A percentile compares a stretch with the other conserved stretches of the same genome.
Conservation (phyloP, 1,140 invertebrate species). For the Lepidostoma basale region DNA sequence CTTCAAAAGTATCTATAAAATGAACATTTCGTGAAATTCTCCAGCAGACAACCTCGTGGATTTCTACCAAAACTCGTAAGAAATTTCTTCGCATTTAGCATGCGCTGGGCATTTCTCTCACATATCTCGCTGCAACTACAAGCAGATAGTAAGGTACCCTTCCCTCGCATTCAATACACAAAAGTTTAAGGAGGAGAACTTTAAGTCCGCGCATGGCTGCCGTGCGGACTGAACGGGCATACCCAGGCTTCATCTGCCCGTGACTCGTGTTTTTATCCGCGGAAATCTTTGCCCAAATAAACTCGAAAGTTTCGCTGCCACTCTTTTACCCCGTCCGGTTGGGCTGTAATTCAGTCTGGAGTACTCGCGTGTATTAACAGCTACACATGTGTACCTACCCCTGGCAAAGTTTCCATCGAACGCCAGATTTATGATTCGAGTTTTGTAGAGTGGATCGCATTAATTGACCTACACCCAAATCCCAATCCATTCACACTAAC, state of each 20-base stretch:
- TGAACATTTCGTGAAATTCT: no score
- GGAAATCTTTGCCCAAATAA: not conserved
- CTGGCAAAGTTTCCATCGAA: not conserved
- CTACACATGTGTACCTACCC: not conserved
- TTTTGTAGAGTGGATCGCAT: slow-evolving; percentile 1
- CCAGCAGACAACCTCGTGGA: no score
- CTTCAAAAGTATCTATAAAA: no score
- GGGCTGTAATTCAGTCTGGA: not conserved
- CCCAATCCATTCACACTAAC: no score
- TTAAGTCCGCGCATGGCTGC: no score
- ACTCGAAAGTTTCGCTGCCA: not conserved
- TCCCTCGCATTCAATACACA: slow-evolving; percentile 7
- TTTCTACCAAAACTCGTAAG: no score
- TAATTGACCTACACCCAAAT: not conserved
- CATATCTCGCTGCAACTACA: not conserved
- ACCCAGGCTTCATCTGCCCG: not conserved
- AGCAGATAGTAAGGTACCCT: slow-evolving; percentile 5
- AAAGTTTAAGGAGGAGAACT: slow-evolving; percentile 24
- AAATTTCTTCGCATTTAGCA: no score
- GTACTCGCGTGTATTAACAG: no score
- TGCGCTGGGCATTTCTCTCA: not conserved
- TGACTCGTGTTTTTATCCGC: not conserved
- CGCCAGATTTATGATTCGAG: not conserved
- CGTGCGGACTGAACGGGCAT: no score
- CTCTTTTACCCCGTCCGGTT: not conserved